These are phyloP conservation scores for Trilocha varians DNA, from an alignment of 2,888 invertebrate species.

Conservation along the genomic window DNA sequence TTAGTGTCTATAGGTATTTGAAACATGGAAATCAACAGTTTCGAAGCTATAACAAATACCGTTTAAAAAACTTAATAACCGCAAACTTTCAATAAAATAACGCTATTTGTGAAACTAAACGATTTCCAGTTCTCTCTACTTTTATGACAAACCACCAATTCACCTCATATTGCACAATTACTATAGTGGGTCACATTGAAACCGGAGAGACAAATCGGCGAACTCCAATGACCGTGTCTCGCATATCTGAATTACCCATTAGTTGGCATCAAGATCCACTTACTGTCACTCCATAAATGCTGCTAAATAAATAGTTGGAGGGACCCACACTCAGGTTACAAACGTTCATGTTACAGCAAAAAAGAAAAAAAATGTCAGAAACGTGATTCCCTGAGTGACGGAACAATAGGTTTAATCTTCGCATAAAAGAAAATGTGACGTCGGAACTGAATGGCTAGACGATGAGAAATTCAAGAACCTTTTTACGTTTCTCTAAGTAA, in stretches of 20 bases:
- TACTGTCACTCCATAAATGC: slow-evolving; percentile 43
- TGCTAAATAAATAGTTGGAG: slow-evolving; percentile 52
- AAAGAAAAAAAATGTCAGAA: slow-evolving; percentile 56
- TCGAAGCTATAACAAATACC: too few relatives aligned
- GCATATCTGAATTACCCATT: slow-evolving; percentile 29
- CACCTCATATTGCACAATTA: background rate
- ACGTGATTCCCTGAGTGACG: slow-evolving; percentile 57
- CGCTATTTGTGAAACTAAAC: too few relatives aligned
- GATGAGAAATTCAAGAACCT: slow-evolving; percentile 14
- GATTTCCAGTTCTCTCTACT: too few relatives aligned
- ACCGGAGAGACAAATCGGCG: background rate
- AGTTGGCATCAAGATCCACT: slow-evolving; percentile 40
- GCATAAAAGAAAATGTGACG: slow-evolving; percentile 43
- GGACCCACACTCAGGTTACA: slow-evolving; percentile 46
- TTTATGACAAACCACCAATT: background rate
- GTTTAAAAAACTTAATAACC: too few relatives aligned
- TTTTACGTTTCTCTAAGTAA: slow-evolving; percentile 9
- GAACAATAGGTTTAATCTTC: slow-evolving; percentile 63
- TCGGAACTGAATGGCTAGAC: slow-evolving; percentile 12
- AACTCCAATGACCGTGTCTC: slow-evolving; percentile 16
- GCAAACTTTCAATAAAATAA: too few relatives aligned
- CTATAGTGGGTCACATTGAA: background rate
- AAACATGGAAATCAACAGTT: too few relatives aligned
- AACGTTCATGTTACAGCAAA: slow-evolving; percentile 41
- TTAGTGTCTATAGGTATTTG: too few relatives aligned